phyloP scores from a whole-genome alignment of 2,888 invertebrate genomes.

The Amphipoea lucens region DNA sequence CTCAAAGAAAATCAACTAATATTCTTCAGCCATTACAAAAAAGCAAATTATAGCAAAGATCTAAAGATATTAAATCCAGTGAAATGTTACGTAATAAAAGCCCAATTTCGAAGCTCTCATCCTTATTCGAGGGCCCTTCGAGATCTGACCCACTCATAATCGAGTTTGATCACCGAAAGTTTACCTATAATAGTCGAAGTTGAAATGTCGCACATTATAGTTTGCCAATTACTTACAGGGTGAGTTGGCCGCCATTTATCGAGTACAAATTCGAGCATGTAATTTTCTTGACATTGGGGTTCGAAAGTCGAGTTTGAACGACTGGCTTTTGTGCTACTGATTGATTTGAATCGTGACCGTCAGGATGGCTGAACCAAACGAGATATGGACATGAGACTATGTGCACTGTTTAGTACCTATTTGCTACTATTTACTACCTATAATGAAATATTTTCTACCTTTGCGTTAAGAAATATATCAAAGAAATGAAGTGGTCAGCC shows the following conservation, averaged over 20 bases:
- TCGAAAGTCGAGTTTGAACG: conserved; percentile 9
- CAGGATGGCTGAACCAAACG: too few species aligned
- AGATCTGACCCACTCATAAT: conserved; percentile 39
- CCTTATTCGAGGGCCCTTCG: conserved; percentile 38
- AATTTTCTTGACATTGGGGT: conserved; percentile 26
- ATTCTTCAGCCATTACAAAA: conserved; percentile 11
- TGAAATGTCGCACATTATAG: conserved; percentile 38
- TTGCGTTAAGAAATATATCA: too few species aligned
- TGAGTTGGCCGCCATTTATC: conserved; percentile 32
- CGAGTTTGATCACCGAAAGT: conserved; percentile 37
- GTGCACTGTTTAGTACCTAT: too few species aligned
- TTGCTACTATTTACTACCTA: too few species aligned
- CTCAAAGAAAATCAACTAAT: neutral
- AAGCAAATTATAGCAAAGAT: conserved; percentile 10
- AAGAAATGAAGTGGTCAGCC: too few species aligned
- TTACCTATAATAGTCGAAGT: conserved; percentile 13
- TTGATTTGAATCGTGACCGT: neutral
- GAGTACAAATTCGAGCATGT: conserved; percentile 38
- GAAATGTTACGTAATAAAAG: conserved; percentile 24
- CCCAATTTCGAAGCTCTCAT: conserved; percentile 38
- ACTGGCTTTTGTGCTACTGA: neutral
- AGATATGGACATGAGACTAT: too few species aligned
- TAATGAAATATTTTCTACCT: too few species aligned
- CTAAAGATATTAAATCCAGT: conserved; percentile 22
- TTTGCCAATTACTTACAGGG: conserved; percentile 35